Evolutionary conservation across 2,888 invertebrate genomes (phyloP).

Genomic region (Idaea biselata): DNA sequence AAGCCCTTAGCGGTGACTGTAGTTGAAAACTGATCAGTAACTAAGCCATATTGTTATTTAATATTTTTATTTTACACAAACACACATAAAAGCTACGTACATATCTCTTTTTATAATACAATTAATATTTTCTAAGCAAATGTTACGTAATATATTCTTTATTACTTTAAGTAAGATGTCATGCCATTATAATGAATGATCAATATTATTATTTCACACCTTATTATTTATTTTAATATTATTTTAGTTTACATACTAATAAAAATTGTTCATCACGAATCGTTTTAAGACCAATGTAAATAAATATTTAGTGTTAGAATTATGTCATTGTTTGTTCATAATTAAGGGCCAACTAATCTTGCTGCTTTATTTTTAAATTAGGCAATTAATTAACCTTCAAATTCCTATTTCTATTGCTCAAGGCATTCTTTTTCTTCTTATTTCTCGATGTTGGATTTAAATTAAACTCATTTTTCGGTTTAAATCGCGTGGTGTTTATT

Average conservation of each 20-base stretch:
- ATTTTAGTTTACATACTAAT: neutral
- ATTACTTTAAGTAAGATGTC: neutral
- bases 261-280: neutral
- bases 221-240: neutral
- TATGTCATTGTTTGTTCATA: constrained; percentile 1
- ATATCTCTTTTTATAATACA: neutral
- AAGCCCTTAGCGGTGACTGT: too few relatives aligned
- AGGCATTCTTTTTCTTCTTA: too few relatives aligned
- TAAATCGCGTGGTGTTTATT: too few relatives aligned
- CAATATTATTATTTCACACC: neutral
- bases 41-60: neutral
- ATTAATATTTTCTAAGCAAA: neutral
- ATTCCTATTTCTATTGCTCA: too few relatives aligned
- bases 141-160: neutral
- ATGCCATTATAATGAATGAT: too few relatives aligned
- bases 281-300: neutral
- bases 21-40: too few relatives aligned
- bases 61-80: neutral
- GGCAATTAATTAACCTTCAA: too few relatives aligned
- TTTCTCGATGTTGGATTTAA: too few relatives aligned
- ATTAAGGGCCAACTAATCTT: neutral
- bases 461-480: too few relatives aligned
- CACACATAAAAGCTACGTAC: neutral
- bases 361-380: too few relatives aligned
- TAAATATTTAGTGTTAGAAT: neutral